A percentile compares a stretch with the other conserved stretches of the same genome.
Evolutionary conservation across 1,140 invertebrate species (phyloP).

Genomic region (Drosophila nikananu): DNA sequence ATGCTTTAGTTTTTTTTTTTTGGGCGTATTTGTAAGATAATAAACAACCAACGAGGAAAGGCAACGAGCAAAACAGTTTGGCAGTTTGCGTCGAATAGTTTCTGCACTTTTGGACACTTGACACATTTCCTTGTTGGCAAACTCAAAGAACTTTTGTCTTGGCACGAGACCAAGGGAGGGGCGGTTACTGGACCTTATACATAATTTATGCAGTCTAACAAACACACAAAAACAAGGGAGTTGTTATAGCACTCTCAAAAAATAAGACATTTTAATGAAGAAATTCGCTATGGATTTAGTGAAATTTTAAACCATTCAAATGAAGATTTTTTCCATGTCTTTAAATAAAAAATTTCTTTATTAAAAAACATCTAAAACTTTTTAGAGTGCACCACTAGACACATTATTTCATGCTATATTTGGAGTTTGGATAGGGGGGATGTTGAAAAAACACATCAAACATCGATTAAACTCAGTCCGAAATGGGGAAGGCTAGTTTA

Average conservation of each 20-base stretch:
- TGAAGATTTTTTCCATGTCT: neutral
- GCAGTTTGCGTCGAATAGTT: conserved; percentile 39
- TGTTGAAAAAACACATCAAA: conserved; percentile 26
- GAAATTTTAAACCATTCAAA: neutral
- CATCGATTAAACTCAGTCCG: conserved; percentile 36
- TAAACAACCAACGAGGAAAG: conserved; percentile 33
- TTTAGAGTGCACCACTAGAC: neutral
- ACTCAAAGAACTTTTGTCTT: conserved; percentile 19
- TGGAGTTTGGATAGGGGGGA: conserved; percentile 1
- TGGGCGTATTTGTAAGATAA: conserved; percentile 3
- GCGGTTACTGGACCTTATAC: conserved; percentile 5
- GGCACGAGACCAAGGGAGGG: conserved; percentile 22
- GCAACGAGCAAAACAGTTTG: conserved; percentile 48
- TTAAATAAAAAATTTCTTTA: too few relatives aligned
- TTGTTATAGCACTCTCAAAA: conserved; percentile 1
- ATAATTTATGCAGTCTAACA: conserved; percentile 15
- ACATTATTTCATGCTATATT: conserved; percentile 26
- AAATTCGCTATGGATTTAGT: neutral
- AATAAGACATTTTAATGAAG: neutral
- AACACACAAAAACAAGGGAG: conserved; percentile 17
- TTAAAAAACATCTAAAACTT: neutral
- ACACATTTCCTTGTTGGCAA: conserved; percentile 63
- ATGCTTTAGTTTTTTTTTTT: conserved; percentile 1
- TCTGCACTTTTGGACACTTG: conserved; percentile 43
- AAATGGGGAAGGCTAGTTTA: neutral